These are phyloP conservation scores for Volucella zonaria DNA, from an alignment of 2,888 invertebrate genomes.

Conservation along the genomic window DNA sequence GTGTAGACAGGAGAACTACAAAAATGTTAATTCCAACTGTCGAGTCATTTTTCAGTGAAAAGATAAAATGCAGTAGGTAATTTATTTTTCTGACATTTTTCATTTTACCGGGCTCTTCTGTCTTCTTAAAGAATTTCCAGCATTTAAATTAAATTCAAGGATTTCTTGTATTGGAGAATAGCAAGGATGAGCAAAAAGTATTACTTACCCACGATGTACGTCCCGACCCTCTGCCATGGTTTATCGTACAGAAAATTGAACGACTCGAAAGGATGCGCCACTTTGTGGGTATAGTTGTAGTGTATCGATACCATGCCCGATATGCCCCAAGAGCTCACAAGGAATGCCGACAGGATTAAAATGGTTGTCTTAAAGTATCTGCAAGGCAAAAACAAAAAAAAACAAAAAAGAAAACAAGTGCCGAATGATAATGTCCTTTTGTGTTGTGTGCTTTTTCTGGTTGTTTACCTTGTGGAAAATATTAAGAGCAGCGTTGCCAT, in stretches of 20 bases:
- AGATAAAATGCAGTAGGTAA: slow-evolving; percentile 12
- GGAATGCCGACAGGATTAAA: slow-evolving; percentile 84
- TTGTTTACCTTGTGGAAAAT: slow-evolving; percentile 87
- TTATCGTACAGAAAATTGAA: slow-evolving; percentile 93
- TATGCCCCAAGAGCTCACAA: slow-evolving; percentile 89
- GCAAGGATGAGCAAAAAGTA: background rate
- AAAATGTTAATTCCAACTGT: slow-evolving; percentile 44
- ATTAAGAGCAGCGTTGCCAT: slow-evolving; percentile 87
- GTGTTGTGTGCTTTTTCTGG: too few species aligned
- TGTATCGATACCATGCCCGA: slow-evolving; percentile 89
- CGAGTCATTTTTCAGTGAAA: slow-evolving; percentile 9
- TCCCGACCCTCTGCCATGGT: slow-evolving; percentile 91
- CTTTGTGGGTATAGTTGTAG: slow-evolving; percentile 89
- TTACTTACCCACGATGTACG: slow-evolving; percentile 89
- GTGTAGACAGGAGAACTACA: slow-evolving; percentile 5
- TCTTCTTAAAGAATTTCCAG: slow-evolving; percentile 41
- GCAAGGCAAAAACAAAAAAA: slow-evolving; percentile 61
- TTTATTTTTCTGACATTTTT: slow-evolving; percentile 42
- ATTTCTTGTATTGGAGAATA: background rate
- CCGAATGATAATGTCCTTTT: too few species aligned
- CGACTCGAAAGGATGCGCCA: slow-evolving; percentile 91
- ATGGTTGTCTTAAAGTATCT: slow-evolving; percentile 87
- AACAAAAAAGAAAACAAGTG: slow-evolving; percentile 1
- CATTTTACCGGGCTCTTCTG: slow-evolving; percentile 33
- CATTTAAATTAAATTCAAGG: slow-evolving; percentile 45